Base-by-base conservation (phyloP, 2,888 invertebrate species). In the Tanytarsus gracilentus region DNA sequence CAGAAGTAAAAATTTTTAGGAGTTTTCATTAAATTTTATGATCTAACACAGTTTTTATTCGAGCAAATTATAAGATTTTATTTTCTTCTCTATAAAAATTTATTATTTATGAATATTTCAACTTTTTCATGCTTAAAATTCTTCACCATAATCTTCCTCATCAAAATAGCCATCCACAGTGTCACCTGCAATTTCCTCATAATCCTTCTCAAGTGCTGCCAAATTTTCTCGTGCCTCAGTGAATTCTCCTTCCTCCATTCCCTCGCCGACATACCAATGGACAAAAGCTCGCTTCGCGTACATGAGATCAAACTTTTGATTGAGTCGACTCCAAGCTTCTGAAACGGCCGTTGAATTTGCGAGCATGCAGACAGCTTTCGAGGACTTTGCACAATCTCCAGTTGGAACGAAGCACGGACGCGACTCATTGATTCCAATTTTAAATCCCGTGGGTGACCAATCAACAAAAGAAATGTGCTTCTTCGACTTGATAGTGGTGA, bases 291-390 rank as follows among this genome's bases (percentile, higher is more conserved):
- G 84, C 80, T 95, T 95, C 74, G 94, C 92, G 76, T 94, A 96
- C 93, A 95, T 95, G 63, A 95, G 81, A 75, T 95, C 95, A 76
- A 95, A 93, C 77, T 94, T 95, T 76, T 92, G 93, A 77, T 96
- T 94, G 63, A 96, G 81, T 70, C 95, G 86, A 21, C 93, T 93
- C 95, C 95, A 96, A 39, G 96, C 95, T 75, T 96, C 94, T 18
- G 93, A 94, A 73, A 96, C 95, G 67, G 96, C 93, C 7, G 95
- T 96, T 65, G 95, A 96, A 80, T 96, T 96, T 72, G 92, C 92
- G 80, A 96, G 81, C 95, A 96, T 96, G 84, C 96, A 97, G 23
- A 97, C 94, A 65, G 95, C 94, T 69, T 96, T 86, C 75, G 93
- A 91, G 29, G 95, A 93, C 79, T 93, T 94, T 64, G 95, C 94